phyloP scores from a whole-genome alignment of 2,888 invertebrate genomes.

The Ectemnius lituratus region DNA sequence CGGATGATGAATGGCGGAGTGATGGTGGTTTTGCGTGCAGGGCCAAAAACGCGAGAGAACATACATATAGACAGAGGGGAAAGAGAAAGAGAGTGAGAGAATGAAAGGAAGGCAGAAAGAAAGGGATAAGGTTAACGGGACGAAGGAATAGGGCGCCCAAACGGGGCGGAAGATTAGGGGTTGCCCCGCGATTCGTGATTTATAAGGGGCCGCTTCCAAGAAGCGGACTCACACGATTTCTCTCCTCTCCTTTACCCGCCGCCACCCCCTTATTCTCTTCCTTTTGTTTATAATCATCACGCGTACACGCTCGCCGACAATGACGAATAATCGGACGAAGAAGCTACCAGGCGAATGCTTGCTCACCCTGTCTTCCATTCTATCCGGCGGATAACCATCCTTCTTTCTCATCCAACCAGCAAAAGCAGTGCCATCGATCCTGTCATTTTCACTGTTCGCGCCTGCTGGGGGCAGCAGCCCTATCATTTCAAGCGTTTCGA shows the following conservation, averaged over 20 bases:
- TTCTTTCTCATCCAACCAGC: neutral
- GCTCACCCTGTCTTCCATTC: constrained; percentile 16
- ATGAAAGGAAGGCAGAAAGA: constrained; percentile 50
- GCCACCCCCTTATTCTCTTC: constrained; percentile 6
- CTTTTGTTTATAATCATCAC: constrained; percentile 55
- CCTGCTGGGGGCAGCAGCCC: neutral
- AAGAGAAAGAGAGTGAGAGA: constrained; percentile 41
- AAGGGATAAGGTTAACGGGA: constrained; percentile 30
- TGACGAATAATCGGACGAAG: constrained; percentile 38
- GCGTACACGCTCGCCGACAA: constrained; percentile 16
- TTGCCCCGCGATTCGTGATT: constrained; percentile 79
- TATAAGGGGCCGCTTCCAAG: constrained; percentile 75
- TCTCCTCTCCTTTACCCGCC: constrained; percentile 26
- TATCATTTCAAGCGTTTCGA: too few relatives aligned
- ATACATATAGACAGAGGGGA: constrained; percentile 32
- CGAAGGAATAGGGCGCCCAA: constrained; percentile 30
- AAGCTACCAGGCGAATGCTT: constrained; percentile 10
- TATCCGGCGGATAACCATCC: neutral
- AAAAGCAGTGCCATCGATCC: constrained; percentile 27
- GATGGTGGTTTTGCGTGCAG: constrained; percentile 76
- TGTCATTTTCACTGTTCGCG: constrained; percentile 29
- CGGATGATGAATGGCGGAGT: constrained; percentile 76
- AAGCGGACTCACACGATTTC: constrained; percentile 22
- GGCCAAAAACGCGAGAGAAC: constrained; percentile 60
- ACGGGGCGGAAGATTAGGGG: constrained; percentile 59